These are phyloP conservation scores for Danio choprae DNA, from an alignment of 2,797 vertebrate genomes.

Conservation along the genomic window DNA sequence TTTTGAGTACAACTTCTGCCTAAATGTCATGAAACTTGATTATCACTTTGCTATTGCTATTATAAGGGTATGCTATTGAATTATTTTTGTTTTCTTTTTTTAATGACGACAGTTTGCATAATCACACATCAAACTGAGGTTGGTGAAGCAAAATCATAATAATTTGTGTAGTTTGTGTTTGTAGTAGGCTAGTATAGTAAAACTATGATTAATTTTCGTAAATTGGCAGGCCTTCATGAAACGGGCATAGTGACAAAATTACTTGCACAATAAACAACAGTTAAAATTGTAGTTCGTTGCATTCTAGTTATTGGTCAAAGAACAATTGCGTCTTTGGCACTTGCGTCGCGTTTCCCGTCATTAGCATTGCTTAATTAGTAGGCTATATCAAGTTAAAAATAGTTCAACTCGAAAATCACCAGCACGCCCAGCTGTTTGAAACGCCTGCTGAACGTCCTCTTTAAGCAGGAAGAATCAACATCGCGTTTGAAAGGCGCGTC, in stretches of 20 bases:
- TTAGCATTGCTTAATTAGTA: not conserved
- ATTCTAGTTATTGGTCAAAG: not conserved
- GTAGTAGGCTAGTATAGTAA: too few species aligned
- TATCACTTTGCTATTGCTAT: too few species aligned
- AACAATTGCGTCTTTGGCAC: not conserved
- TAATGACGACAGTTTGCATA: too few species aligned
- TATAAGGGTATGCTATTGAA: too few species aligned
- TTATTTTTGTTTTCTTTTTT: too few species aligned
- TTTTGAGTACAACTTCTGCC: not conserved
- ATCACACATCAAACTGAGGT: too few species aligned
- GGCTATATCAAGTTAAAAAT: not conserved
- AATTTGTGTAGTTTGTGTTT: too few species aligned
- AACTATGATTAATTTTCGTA: too few species aligned
- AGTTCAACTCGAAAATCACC: not conserved
- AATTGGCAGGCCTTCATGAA: too few species aligned
- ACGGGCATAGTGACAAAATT: not conserved
- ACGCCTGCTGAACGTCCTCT: too few species aligned
- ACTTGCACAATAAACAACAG: not conserved
- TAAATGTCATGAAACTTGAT: not conserved
- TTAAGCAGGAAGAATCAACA: not conserved
- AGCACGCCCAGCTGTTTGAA: not conserved
- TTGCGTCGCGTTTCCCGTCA: not conserved
- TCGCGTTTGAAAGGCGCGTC: not conserved
- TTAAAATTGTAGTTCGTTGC: not conserved
- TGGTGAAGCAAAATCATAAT: too few species aligned